Evolutionary conservation across 1,140 invertebrate genomes (phyloP), one percentile per base, ranked within the genome.

Genomic region (Zelostemma sp.): DNA sequence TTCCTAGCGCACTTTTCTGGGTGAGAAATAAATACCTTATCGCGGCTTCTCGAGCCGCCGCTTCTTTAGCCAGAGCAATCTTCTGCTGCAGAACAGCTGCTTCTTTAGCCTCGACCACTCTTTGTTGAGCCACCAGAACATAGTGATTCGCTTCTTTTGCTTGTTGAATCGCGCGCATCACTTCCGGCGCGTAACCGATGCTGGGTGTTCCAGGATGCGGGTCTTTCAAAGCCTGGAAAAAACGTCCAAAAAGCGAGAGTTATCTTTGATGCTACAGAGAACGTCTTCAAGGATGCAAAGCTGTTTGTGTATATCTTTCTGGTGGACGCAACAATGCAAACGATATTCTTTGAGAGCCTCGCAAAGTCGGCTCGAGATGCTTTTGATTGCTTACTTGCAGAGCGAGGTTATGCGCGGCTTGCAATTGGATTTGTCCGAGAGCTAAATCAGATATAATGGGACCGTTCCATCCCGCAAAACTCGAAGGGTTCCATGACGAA

Each of bases 61-160:
- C 73, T 68, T 85, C 84, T 50, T 82, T 85, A 9, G 81, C 75
- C 6, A 85, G 48, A 14, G 84, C 82, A 49, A 85, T 75, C 63
- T 78, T 85, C 62, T 85, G 83, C 12, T 85, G 84, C 19, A 85
- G 31, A 41, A 82, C 33, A 0, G 83, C 74, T 6, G 78, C 72
- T 51, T 83, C 76, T 61, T 85, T 85, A 6, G 78, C 79, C 38
- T 85, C 83, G 2, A 77, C 73, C 17, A 85, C 84, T 67, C 76
- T 76, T 6, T 84, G 79, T 38, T 83, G 80, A 15, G 82, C 84
- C 25, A 78, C 16, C n/a, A 77, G 69, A 43, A 85, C 84, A 61
- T 84, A 80, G 5, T 81, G 72, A 70, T 82, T 85, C 14, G 84
- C 84, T 60, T 84, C 80, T 47, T 83, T 85, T 4, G 84, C 84